A percentile compares a stretch with the other conserved stretches of the same genome.
These are phyloP conservation scores for Megaptera novaeangliae DNA, from an alignment of 2,113 vertebrate genomes.

Conservation along the genomic window DNA sequence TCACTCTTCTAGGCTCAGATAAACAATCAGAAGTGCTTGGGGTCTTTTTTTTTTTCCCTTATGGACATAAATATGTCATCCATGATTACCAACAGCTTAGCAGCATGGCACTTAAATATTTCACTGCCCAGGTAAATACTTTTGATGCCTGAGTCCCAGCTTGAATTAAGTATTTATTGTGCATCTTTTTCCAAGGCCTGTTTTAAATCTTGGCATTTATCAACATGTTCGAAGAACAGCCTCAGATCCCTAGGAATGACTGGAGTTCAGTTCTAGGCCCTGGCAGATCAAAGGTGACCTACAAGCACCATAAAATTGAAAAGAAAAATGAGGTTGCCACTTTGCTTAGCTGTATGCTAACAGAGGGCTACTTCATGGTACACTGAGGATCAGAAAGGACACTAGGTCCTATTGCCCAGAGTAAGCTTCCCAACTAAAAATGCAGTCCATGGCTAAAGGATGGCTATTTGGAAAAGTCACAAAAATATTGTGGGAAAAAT, in stretches of 20 bases:
- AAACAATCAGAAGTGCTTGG: neutral
- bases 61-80: neutral
- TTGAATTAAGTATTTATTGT: slow-evolving; percentile 37
- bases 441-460: neutral
- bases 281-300: slow-evolving; percentile 16
- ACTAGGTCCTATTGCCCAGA: neutral
- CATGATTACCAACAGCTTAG: neutral
- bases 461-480: neutral
- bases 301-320: neutral
- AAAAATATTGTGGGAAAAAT: neutral
- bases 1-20: neutral
- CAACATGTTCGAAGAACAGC: neutral
- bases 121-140: neutral
- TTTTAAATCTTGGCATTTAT: slow-evolving; percentile 30
- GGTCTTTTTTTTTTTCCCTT: neutral
- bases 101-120: slow-evolving; percentile 45
- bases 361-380: neutral
- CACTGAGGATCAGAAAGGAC: neutral
- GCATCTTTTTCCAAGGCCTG: neutral
- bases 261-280: neutral
- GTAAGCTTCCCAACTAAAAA: neutral
- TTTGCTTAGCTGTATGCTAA: neutral
- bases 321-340: neutral
- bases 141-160: neutral
- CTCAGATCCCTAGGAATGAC: neutral